Evolutionary conservation across 1,140 invertebrate genomes (phyloP).

Genomic region (Halictus rubicundus): DNA sequence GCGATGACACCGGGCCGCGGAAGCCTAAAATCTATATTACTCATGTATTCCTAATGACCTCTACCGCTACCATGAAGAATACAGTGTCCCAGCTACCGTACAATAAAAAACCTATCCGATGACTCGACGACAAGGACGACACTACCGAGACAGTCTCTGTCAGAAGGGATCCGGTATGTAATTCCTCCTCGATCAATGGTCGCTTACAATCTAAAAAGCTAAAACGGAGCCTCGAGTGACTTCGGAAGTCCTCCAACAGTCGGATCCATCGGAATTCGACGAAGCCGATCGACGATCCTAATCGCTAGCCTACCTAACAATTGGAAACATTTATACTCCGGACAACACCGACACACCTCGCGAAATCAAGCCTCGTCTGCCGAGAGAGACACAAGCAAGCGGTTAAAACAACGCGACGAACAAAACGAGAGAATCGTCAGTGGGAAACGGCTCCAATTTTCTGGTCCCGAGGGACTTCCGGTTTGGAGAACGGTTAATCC

Average conservation of each 20-base stretch:
- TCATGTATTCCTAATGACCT: too few species aligned
- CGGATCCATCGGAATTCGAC: not conserved
- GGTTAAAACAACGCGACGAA: not conserved
- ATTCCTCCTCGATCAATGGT: not conserved
- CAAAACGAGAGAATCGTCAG: not conserved
- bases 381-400: not conserved
- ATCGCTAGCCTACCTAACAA: conserved; percentile 2
- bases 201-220: not conserved
- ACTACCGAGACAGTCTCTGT: not conserved
- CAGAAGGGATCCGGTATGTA: not conserved
- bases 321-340: not conserved
- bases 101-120: conserved; percentile 7
- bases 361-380: not conserved
- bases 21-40: too few species aligned
- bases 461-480: not conserved
- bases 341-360: not conserved
- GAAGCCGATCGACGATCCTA: not conserved
- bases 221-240: not conserved
- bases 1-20: too few species aligned
- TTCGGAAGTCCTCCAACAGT: not conserved
- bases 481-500: conserved; percentile 4
- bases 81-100: not conserved
- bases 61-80: too few species aligned
- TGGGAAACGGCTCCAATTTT: not conserved
- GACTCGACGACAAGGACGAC: not conserved